phyloP scores from a whole-genome alignment of 2,888 invertebrate species.

The Epistrophe eligans region DNA sequence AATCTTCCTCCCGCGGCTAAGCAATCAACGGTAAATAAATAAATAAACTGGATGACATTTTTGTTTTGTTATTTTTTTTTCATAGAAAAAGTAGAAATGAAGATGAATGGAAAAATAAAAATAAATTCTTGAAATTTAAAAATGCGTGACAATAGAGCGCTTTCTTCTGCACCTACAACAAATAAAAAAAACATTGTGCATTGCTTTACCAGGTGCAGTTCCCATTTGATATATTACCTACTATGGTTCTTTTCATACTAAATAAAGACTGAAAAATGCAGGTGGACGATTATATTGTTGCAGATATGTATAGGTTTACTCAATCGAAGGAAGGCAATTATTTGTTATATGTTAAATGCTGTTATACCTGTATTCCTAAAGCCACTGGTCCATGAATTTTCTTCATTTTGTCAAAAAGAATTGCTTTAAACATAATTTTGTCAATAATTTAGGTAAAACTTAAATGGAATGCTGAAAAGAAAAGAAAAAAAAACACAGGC shows the following conservation, averaged over 20 bases:
- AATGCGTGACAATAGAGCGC: constrained; percentile 56
- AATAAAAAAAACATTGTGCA: neutral
- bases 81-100: neutral
- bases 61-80: constrained; percentile 14
- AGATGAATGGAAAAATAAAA: neutral
- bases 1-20: constrained; percentile 27
- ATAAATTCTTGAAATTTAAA: constrained; percentile 46
- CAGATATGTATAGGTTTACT: neutral
- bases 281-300: constrained; percentile 8
- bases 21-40: constrained; percentile 54
- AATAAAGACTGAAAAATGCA: neutral
- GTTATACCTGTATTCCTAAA: constrained; percentile 54
- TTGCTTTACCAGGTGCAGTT: constrained; percentile 3
- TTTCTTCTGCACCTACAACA: constrained; percentile 26
- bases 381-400: constrained; percentile 50
- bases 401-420: constrained; percentile 46
- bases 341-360: neutral
- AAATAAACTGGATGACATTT: constrained; percentile 38
- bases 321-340: constrained; percentile 44
- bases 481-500: neutral
- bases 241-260: neutral
- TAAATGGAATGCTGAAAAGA: neutral
- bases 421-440: constrained; percentile 3
- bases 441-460: constrained; percentile 12
- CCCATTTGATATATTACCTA: neutral